Evolutionary conservation across 2,888 invertebrate genomes (phyloP), one percentile per base, ranked within the genome.

Genomic region (Nycteola revayana): DNA sequence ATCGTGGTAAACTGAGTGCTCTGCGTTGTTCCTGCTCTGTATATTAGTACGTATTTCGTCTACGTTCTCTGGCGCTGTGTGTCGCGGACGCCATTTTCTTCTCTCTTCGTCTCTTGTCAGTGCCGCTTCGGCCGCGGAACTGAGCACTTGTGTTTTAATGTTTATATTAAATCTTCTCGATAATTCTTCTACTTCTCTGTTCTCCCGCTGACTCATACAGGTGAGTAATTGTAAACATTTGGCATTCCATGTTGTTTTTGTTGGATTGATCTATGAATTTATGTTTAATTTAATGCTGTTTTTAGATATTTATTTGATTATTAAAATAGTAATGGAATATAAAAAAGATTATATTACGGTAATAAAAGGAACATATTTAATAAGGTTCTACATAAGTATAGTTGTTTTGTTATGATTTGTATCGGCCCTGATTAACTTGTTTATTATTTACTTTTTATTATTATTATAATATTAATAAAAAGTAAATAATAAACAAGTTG

Each of bases 31-130:
- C 14, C 9, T 66, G 51, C 56, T 68, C 65, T 68, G 58, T 51
- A 30, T 44, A 52, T 64, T 70, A 68, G 75, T 75, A 68, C 66
- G 48, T 45, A 54, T 66, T 60, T 53, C 53, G 59, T 65, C 57
- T 61, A 58, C 70, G 54, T 51, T 53, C 53, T 51, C 52, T 58
- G 78, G 60, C 73, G 80, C 71, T 48, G 60, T 37, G 51, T 50
- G 39, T 57, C 41, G 49, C 49, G 74, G 59, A 78, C 53, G 85
- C 87, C 85, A 86, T 87, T 85, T 87, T 86, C 84, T 87, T 88
- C 87, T 85, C 81, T 76, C 74, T 82, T 75, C 69, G 74, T 78
- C 79, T 75, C 67, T 71, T 67, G 73, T 73, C 77, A 87, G 87
- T 88, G 66, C 64, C 42, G 66, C 47, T 54, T 62, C 49, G 65